These are phyloP conservation scores for Torymus texanus DNA, from an alignment of 2,888 invertebrate species.

Conservation along the genomic window DNA sequence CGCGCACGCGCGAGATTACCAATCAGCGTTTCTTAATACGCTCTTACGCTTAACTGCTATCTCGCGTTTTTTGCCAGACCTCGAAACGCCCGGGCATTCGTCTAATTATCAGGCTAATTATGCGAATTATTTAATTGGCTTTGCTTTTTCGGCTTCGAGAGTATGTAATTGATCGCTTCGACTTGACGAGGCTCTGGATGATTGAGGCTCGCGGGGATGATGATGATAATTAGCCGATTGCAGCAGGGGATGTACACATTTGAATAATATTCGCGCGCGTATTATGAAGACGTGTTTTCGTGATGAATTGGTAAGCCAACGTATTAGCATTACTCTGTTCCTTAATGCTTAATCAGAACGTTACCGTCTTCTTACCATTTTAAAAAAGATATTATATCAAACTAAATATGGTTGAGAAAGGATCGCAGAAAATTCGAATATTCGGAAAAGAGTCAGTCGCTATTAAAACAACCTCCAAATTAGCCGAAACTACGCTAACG, in stretches of 20 bases:
- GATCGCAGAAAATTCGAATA: too few relatives aligned
- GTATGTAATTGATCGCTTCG: slow-evolving; percentile 12
- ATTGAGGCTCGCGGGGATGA: neutral
- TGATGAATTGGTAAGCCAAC: too few relatives aligned
- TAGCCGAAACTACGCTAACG: too few relatives aligned
- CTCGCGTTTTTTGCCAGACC: neutral
- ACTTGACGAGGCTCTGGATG: neutral
- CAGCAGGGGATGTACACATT: neutral
- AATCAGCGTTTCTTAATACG: slow-evolving; percentile 52
- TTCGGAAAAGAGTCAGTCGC: too few relatives aligned
- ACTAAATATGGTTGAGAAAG: too few relatives aligned
- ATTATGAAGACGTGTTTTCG: too few relatives aligned
- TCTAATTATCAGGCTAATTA: slow-evolving; percentile 52
- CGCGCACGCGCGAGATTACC: slow-evolving; percentile 60
- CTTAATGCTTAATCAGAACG: too few relatives aligned
- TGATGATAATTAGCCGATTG: slow-evolving; percentile 2
- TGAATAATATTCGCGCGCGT: too few relatives aligned
- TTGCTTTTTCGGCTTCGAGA: neutral
- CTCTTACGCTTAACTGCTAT: slow-evolving; percentile 23
- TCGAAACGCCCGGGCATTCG: neutral
- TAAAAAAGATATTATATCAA: too few relatives aligned
- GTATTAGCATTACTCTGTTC: too few relatives aligned
- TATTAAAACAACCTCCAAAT: too few relatives aligned
- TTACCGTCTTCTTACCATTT: too few relatives aligned
- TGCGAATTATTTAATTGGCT: slow-evolving; percentile 51